Base-by-base conservation (phyloP, 2,113 vertebrate genomes). In the Mastomys coucha region DNA sequence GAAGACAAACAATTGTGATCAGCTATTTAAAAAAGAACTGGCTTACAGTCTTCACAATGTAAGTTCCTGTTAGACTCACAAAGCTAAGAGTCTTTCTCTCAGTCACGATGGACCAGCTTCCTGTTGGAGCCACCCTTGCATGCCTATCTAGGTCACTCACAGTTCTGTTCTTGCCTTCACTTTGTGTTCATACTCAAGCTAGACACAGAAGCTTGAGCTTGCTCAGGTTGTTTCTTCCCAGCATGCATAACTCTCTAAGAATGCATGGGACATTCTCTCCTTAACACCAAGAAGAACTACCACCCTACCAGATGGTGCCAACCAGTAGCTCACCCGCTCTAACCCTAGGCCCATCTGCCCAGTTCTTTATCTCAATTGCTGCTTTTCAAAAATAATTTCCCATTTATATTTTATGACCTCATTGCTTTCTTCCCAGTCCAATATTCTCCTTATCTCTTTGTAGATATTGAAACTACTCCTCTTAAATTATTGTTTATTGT, bases 401-500 rank as follows among this genome's bases (percentile, higher is more conserved):
- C 28, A 2, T 73, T 82, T 93, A 2, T 9, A 39, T 94, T 92
- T 91, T 45, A 93, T 63, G 75, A 63, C 69, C 67, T 92, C 5
- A 12, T 12, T 91, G 56, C 56, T 5, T 85, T 88, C 51, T 90
- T 92, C 65, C 63, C 77, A 26, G 8, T 86, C 86, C 36, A 85
- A 9, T 81, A 31, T 93, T 19, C 60, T 49, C 63, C 17, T 93
- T 60, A 82, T 82, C 75, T 86, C 42, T 69, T 81, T 58, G 13
- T 10, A 76, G 22, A 87, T 93, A 95, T n/a, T 45, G 26, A 89
- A 65, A 93, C 67, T 53, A 28, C 13, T 93, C 72, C 13, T 72
- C 86, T 70, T 60, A 33, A 82, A 80, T 93, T 26, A 76, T 49
- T 70, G 10, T 89, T 92, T 87, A 91, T 78, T 75, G 42, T 49